Conservation (phyloP, 2,888 invertebrate species). For the Lingula anatina region DNA sequence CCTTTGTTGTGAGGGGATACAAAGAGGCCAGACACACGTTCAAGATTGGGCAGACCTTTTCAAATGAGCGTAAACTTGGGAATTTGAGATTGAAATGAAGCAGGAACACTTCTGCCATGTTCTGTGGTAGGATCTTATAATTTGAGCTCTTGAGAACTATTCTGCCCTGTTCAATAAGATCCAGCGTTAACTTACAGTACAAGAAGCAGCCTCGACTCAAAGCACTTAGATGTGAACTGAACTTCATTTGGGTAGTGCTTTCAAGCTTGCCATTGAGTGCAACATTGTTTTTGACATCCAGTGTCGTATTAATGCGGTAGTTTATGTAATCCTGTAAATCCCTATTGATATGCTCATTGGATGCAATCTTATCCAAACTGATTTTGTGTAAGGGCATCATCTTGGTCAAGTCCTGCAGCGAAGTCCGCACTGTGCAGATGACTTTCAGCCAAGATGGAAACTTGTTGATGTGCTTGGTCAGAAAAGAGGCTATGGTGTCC, state of each 20-base stretch:
- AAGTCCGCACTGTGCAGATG: constrained; percentile 79
- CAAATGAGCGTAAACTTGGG: constrained; percentile 84
- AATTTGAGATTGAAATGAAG: constrained; percentile 86
- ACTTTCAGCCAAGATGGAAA: constrained; percentile 89
- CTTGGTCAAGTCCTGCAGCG: constrained; percentile 75
- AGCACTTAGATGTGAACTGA: constrained; percentile 77
- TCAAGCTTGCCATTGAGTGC: constrained; percentile 41
- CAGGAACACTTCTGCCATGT: constrained; percentile 65
- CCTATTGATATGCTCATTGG: constrained; percentile 37
- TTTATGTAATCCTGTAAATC: constrained; percentile 85
- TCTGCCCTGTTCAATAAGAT: constrained; percentile 85
- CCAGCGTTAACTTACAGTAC: constrained; percentile 84
- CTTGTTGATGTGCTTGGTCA: constrained; percentile 71
- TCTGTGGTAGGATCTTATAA: constrained; percentile 64
- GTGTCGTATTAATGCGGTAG: constrained; percentile 72
- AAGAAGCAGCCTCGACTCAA: constrained; percentile 85
- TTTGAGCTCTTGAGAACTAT: constrained; percentile 89
- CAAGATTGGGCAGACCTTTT: constrained; percentile 75
- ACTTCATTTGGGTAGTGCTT: constrained; percentile 52
- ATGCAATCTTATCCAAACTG: constrained; percentile 39
- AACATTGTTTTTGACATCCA: constrained; percentile 75
- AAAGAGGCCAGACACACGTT: constrained; percentile 87
- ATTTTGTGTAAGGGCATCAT: constrained; percentile 69
- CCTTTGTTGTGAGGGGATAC: constrained; percentile 81
- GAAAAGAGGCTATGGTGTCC: constrained; percentile 85